phyloP scores from a whole-genome alignment of 2,888 invertebrate species.

The Parnassius mnemosyne region DNA sequence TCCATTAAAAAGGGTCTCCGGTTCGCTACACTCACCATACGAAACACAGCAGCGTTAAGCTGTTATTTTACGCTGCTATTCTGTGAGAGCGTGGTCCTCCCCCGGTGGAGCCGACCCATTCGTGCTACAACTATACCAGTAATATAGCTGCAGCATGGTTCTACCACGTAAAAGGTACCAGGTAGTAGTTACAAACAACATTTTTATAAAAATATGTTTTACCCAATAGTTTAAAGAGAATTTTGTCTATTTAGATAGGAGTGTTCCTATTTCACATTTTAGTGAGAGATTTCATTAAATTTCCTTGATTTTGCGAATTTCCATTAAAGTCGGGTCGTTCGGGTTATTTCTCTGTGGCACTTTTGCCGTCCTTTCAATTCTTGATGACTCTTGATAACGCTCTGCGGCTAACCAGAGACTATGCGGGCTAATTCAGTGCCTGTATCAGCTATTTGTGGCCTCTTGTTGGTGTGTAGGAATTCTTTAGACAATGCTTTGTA shows the following conservation, averaged over 20 bases:
- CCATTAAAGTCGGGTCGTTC: slow-evolving; percentile 15
- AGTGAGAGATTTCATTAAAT: neutral
- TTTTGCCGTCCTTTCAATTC: slow-evolving; percentile 55
- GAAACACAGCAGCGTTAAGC: too few relatives aligned
- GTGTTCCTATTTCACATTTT: neutral
- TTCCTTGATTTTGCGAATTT: neutral
- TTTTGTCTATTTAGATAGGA: neutral
- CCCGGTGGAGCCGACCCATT: too few relatives aligned
- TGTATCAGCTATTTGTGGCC: slow-evolving; percentile 53
- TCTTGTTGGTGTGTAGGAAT: slow-evolving; percentile 30
- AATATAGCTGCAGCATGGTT: too few relatives aligned
- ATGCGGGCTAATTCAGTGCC: slow-evolving; percentile 28
- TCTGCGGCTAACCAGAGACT: slow-evolving; percentile 45
- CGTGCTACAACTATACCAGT: too few relatives aligned
- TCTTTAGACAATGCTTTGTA: slow-evolving; percentile 19
- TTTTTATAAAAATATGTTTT: too few relatives aligned
- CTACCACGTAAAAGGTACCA: too few relatives aligned
- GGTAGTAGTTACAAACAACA: neutral
- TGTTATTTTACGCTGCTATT: too few relatives aligned
- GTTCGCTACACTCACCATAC: too few relatives aligned
- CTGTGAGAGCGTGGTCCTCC: too few relatives aligned
- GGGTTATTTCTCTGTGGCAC: slow-evolving; percentile 35
- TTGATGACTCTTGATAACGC: slow-evolving; percentile 50
- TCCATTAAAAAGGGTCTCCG: too few relatives aligned
- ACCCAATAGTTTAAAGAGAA: neutral